Conservation (phyloP, 2,888 invertebrate species). For the Phyllotreta cruciferae region DNA sequence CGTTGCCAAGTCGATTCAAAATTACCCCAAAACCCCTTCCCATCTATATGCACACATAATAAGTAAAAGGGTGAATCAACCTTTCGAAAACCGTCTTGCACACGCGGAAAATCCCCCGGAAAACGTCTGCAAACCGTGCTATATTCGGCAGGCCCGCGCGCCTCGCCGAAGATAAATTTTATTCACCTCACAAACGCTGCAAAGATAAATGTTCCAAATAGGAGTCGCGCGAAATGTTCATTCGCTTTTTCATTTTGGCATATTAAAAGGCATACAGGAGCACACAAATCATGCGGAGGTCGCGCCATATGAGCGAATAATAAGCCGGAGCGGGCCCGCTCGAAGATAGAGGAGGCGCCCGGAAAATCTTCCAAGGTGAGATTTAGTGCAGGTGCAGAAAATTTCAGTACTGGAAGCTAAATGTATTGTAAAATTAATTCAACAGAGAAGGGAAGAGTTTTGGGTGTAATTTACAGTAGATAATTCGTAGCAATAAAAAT, state of each 20-base stretch:
- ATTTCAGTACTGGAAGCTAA: too few relatives aligned
- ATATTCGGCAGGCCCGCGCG: background rate
- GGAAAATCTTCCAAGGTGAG: constrained; percentile 15
- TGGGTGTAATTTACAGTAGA: too few relatives aligned
- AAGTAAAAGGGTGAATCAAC: too few relatives aligned
- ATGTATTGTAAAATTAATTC: too few relatives aligned
- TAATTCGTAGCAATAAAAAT: too few relatives aligned
- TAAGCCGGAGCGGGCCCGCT: constrained; percentile 35
- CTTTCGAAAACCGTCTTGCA: too few relatives aligned
- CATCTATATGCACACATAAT: too few relatives aligned
- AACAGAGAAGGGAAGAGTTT: too few relatives aligned
- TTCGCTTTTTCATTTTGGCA: constrained; percentile 50
- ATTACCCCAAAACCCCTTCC: too few relatives aligned
- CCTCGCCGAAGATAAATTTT: constrained; percentile 38
- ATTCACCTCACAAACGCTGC: constrained; percentile 43
- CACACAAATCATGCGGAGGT: constrained; percentile 47
- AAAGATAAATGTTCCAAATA: constrained; percentile 44
- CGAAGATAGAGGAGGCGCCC: constrained; percentile 14
- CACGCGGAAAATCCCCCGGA: background rate
- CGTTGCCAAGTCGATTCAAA: too few relatives aligned
- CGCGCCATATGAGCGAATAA: constrained; percentile 37
- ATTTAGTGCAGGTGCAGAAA: constrained; percentile 16
- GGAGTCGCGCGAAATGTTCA: constrained; percentile 46
- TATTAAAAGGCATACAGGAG: constrained; percentile 52
- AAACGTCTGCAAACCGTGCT: constrained; percentile 11